phyloP scores from a whole-genome alignment of 2,888 invertebrate species.

The Philhelius pedissequus region DNA sequence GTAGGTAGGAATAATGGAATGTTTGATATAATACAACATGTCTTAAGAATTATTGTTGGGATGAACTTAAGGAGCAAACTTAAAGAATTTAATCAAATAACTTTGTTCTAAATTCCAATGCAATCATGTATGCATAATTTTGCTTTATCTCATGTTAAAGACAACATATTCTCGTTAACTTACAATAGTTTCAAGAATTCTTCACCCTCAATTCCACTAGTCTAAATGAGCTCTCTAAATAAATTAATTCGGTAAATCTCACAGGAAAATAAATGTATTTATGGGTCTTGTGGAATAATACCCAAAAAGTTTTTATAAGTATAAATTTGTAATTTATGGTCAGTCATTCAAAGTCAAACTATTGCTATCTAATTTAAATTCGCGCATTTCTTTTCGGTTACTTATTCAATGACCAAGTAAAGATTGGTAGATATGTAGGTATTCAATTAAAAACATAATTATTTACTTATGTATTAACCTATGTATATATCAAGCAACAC shows the following conservation, averaged over 20 bases:
- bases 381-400: no score
- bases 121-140: conserved; percentile 39
- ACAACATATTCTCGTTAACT: conserved; percentile 11
- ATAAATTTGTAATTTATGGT: neutral
- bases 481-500: no score
- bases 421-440: no score
- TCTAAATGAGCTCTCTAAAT: neutral
- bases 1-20: neutral
- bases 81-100: conserved; percentile 48
- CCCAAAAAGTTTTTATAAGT: conserved; percentile 52
- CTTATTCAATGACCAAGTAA: no score
- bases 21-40: conserved; percentile 18
- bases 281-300: conserved; percentile 35
- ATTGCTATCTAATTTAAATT: no score
- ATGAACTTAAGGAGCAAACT: conserved; percentile 27
- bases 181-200: conserved; percentile 41
- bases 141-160: neutral
- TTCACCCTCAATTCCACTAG: neutral
- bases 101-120: conserved; percentile 52
- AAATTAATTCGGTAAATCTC: conserved; percentile 27
- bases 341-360: conserved; percentile 31
- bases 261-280: conserved; percentile 55
- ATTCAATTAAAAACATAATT: no score
- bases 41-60: conserved; percentile 19
- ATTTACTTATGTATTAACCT: no score